These are phyloP conservation scores for Halcyon malimbica DNA, from an alignment of 2,113 vertebrate species.

Conservation along the genomic window DNA sequence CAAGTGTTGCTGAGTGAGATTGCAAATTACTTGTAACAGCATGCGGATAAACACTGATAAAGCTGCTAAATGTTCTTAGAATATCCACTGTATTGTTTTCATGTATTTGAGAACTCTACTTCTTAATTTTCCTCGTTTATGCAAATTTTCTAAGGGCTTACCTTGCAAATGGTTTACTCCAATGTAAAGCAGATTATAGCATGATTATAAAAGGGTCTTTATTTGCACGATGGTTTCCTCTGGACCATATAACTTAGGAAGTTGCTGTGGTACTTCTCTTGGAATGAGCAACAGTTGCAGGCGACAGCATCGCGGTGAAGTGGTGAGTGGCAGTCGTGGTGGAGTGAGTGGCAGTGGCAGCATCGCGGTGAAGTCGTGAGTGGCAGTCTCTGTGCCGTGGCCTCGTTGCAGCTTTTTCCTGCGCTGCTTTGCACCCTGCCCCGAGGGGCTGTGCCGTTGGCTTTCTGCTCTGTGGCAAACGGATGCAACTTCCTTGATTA, in stretches of 20 bases:
- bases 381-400: background rate
- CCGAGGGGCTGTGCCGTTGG: background rate
- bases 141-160: background rate
- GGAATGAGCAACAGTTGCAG: background rate
- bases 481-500: conserved; percentile 59
- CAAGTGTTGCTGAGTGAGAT: background rate
- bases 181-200: background rate
- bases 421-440: background rate
- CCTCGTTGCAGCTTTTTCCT: background rate
- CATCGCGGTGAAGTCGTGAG: background rate
- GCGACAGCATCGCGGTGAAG: background rate
- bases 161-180: background rate
- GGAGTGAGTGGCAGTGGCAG: background rate
- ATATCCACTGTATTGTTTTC: background rate
- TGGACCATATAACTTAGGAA: background rate
- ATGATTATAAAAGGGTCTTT: background rate
- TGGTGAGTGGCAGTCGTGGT: too few species aligned
- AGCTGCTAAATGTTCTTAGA: background rate
- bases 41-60: background rate
- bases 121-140: background rate
- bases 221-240: background rate
- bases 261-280: background rate
- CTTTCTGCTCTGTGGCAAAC: conserved; percentile 32
- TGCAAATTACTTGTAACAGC: background rate
- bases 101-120: background rate